Percentiles rank a stretch among this genome's conserved stretches.
Conservation (phyloP, 2,888 invertebrate genomes). For the Ennomos fuscantarius region DNA sequence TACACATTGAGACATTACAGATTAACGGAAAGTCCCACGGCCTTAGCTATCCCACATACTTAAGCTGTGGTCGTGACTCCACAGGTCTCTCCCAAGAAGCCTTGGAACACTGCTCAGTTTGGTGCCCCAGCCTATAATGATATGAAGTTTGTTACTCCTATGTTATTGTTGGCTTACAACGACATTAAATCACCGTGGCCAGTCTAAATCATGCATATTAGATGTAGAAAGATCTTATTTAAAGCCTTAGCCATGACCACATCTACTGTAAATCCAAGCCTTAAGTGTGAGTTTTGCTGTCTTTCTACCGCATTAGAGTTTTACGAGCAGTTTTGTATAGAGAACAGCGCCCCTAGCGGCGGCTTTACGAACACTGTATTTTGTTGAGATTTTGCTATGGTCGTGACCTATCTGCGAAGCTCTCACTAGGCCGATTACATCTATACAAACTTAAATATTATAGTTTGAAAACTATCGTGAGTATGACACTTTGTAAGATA, state of each 20-base stretch:
- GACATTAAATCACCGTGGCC: not conserved
- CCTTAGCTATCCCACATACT: constrained; percentile 17
- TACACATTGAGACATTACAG: constrained; percentile 2
- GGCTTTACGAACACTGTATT: too few species aligned
- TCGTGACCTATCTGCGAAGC: too few species aligned
- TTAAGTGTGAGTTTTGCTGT: too few species aligned
- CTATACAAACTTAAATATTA: too few species aligned
- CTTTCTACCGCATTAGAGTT: too few species aligned
- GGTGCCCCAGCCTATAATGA: constrained; percentile 25
- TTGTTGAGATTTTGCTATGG: too few species aligned
- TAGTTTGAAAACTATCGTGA: too few species aligned
- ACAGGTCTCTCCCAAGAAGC: constrained; percentile 14
- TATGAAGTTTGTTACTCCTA: constrained; percentile 7
- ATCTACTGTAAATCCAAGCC: not conserved
- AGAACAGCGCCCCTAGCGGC: too few species aligned
- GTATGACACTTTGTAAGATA: too few species aligned
- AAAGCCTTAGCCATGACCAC: constrained; percentile 2
- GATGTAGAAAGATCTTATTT: not conserved
- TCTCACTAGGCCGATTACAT: too few species aligned
- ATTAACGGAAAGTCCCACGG: constrained; percentile 10
- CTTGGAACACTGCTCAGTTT: constrained; percentile 17
- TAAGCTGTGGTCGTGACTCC: constrained; percentile 11
- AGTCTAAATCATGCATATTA: constrained; percentile 14
- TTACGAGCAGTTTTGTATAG: too few species aligned
- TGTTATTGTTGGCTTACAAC: not conserved